Conservation (phyloP, 1,140 invertebrate genomes). For the Hyposmocoma kahamanoa region DNA sequence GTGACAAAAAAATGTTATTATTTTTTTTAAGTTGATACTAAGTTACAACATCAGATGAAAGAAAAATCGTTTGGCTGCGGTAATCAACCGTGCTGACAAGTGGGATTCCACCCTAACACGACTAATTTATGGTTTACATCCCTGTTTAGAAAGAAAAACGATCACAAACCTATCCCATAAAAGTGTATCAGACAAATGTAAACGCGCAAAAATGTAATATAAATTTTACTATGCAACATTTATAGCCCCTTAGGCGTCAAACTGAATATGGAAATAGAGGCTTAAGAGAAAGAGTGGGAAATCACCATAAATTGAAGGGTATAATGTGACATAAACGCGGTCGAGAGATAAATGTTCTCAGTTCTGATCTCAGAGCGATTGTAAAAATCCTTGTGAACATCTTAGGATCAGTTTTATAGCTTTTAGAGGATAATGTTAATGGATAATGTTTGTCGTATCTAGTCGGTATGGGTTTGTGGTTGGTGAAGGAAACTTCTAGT, state of each 20-base stretch:
- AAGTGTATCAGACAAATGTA: neutral
- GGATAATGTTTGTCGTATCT: no score
- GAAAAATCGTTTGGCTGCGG: no score
- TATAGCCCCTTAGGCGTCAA: conserved; percentile 14
- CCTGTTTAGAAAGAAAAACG: neutral
- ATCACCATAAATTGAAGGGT: conserved; percentile 38
- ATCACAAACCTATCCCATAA: neutral
- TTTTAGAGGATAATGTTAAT: neutral
- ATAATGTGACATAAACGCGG: conserved; percentile 42
- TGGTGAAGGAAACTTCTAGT: no score
- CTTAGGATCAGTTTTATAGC: neutral
- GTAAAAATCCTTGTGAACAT: conserved; percentile 35
- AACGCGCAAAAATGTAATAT: conserved; percentile 16
- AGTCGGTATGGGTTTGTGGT: no score
- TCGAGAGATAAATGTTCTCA: conserved; percentile 34
- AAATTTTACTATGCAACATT: conserved; percentile 23
- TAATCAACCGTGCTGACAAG: no score
- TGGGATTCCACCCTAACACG: no score
- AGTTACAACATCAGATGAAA: no score
- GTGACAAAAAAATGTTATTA: no score
- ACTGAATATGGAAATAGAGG: conserved; percentile 17
- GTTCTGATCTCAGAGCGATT: conserved; percentile 32
- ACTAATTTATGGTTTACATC: no score
- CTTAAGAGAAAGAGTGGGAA: conserved; percentile 9
- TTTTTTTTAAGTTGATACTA: no score